phyloP scores from a whole-genome alignment of 1,140 invertebrate genomes.

The Lucilia sericata region DNA sequence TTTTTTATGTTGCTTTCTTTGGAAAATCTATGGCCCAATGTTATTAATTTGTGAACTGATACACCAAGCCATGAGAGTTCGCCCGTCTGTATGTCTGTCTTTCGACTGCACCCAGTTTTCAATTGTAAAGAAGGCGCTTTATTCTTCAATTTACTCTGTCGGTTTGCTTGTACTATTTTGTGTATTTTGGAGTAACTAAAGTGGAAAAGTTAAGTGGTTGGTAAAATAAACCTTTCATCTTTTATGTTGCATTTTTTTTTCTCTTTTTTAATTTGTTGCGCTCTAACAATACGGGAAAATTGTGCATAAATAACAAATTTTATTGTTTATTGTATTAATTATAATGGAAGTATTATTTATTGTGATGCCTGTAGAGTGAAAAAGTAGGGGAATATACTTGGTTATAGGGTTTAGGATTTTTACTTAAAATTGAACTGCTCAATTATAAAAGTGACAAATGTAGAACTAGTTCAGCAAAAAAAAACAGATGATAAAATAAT shows the following conservation, averaged over 20 bases:
- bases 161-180: not conserved
- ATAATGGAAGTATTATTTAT: not conserved
- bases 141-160: not conserved
- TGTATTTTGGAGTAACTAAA: not conserved
- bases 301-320: conserved; percentile 4
- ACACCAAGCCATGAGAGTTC: not conserved
- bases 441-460: too few relatives aligned
- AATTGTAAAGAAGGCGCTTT: not conserved
- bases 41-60: not conserved
- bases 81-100: too few relatives aligned
- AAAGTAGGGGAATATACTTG: too few relatives aligned
- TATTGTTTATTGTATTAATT: not conserved
- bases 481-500: too few relatives aligned
- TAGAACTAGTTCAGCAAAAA: too few relatives aligned
- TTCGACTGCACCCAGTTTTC: not conserved
- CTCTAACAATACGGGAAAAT: not conserved
- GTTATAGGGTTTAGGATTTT: too few relatives aligned
- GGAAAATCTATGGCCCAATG: not conserved
- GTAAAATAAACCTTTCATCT: not conserved
- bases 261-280: too few relatives aligned
- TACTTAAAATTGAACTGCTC: too few relatives aligned
- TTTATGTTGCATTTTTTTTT: too few relatives aligned
- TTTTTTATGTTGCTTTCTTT: conserved; percentile 2
- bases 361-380: too few relatives aligned
- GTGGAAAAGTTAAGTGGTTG: conserved; percentile 15